Evolutionary conservation across 2,797 vertebrate species (phyloP), one percentile per base, ranked within the genome.

Genomic region (Labroides dimidiatus): DNA sequence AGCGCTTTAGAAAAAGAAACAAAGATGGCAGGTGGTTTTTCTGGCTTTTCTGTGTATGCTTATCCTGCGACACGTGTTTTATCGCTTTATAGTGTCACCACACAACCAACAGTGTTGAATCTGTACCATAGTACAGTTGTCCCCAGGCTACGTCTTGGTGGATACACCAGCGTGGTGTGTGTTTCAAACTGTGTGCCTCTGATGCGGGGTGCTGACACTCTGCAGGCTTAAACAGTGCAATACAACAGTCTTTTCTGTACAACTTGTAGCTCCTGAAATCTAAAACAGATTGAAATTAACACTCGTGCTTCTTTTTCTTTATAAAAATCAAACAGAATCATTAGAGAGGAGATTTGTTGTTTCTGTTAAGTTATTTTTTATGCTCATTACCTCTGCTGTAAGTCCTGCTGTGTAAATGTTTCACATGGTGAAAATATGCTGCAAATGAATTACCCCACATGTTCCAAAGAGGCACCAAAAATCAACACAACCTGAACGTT

Each of bases 121-220:
- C 23, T 48, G 23, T 69, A 30, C 51, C n/a, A 49, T 3, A 2
- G 23, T 33, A 27, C 62, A 13, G 15, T 11, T 58, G 21, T 54
- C 27, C 45, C 20, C 2, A 0, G 37, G 24, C 44, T 43, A 48
- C 59, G 68, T 81, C 56, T 69, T 75, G 65, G 23, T 15, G 41
- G 17, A 30, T 36, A 19, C 72, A 64, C 15, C 61, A 62, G 48
- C 30, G n/a, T 41, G 50, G 30, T 33, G 30, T 33, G 30, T 33
- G 30, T 53, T 64, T 42, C 44, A 23, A 10, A 20, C 27, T 21
- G 72, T 56, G 44, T 11, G 37, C 17, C 52, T 69, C 24, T 49
- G 44, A 64, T 59, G 53, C 53, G 16, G 20, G 21, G 30, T n/a
- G 4, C 42, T 33, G 27, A 36, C 13, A 8, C 41, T 43, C 6